Evolutionary conservation across 2,113 vertebrate genomes (phyloP).

Genomic region (Corynorhinus townsendii): DNA sequence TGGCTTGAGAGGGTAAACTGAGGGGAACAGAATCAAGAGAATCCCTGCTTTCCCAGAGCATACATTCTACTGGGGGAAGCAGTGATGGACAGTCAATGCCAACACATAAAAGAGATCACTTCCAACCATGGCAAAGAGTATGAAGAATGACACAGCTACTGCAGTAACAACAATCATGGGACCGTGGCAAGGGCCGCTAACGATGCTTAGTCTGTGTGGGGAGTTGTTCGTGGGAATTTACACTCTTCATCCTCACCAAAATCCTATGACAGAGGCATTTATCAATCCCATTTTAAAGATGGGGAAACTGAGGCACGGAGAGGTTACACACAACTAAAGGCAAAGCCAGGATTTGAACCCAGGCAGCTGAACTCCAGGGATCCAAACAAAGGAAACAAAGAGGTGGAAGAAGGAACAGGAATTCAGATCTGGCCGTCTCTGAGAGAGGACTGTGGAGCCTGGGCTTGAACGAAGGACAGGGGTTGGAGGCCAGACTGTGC

Average conservation of each 20-base stretch:
- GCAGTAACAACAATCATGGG: rapidly evolving
- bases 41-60: rapidly evolving
- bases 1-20: not conserved
- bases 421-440: not conserved
- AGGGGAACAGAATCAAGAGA: not conserved
- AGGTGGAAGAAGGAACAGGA: not conserved
- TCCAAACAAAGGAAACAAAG: not conserved
- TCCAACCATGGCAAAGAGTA: not conserved
- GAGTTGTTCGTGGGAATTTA: rapidly evolving
- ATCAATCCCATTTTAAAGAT: not conserved
- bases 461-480: not conserved
- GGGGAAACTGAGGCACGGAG: not conserved
- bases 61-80: not conserved
- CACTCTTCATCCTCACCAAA: not conserved
- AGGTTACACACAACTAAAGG: too few relatives aligned
- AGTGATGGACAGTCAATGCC: not conserved
- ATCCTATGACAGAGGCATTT: not conserved
- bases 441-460: not conserved
- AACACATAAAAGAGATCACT: not conserved
- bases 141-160: not conserved
- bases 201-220: rapidly evolving
- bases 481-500: rapidly evolving
- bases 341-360: not conserved
- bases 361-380: not conserved
- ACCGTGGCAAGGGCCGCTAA: rapidly evolving